Evolutionary conservation across 2,888 invertebrate species (phyloP), one percentile per base, ranked within the genome.

Genomic region (Rhimphoctona megacephalus): DNA sequence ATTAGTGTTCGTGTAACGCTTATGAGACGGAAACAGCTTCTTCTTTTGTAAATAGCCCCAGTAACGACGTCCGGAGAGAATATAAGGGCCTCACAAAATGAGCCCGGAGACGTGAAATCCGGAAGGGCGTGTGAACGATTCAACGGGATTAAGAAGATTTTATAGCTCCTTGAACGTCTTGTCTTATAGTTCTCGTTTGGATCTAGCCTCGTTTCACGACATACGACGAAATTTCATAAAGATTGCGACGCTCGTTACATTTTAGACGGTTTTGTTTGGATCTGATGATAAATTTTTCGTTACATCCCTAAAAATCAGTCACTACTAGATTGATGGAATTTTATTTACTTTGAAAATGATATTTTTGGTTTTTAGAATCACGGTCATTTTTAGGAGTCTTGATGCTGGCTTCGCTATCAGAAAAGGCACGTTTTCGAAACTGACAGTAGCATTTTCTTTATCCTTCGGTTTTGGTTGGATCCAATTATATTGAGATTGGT

Each of bases 21-120:
- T 76, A 30, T 33, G 57, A 67, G 73, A 82, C 69, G 52, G 81
- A 72, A 79, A 81, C 76, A 82, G 76, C 86, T 83, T 84, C 74
- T 85, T 88, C 86, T 88, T 88, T 87, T 85, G 88, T 89, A 88
- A 89, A 86, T 87, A 88, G 85, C 87, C 85, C 39, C 82, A 49
- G 87, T 88, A 88, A 89, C 87, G 88, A 89, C 86, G 83, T 88
- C 85, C 87, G 86, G 77, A 83, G 57, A 79, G 74, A 82, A 77
- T 49, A 43, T 46, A 54, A 46, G 39, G 7, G 19, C 67, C 25
- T n/a, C 33, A 49, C 30, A n/a, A 77, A 67, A 78, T 39, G 66
- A 66, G 70, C 76, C 85, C 17, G 61, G 69, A 85, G 76, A 76
- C 73, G 85, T 80, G 79, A 83, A 79, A 79, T 43, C 36, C 72